Evolutionary conservation across 2,888 invertebrate genomes (phyloP).

Genomic region (Melieria crassipennis): DNA sequence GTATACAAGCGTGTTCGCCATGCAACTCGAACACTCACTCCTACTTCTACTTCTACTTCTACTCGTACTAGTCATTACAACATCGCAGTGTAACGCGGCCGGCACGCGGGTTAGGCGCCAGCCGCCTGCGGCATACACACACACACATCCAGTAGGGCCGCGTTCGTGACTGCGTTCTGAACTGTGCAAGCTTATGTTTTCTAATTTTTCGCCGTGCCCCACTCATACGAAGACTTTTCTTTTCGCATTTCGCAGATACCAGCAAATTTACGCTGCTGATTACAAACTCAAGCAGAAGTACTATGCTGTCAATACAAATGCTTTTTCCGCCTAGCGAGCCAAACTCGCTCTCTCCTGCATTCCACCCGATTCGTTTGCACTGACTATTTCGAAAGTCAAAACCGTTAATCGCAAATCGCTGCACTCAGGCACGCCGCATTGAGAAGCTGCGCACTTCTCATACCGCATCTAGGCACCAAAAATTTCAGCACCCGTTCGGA

Average conservation of each 20-base stretch:
- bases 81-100: too few species aligned
- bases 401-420: too few species aligned
- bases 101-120: too few species aligned
- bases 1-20: slow-evolving; percentile 2
- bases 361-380: too few species aligned
- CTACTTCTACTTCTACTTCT: too few species aligned
- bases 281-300: slow-evolving; percentile 59
- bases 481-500: too few species aligned
- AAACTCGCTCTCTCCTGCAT: background rate
- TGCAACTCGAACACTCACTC: too few species aligned
- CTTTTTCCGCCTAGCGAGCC: slow-evolving; percentile 44
- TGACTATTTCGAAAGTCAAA: too few species aligned
- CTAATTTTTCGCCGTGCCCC: slow-evolving; percentile 5
- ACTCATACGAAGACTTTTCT: background rate
- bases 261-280: slow-evolving; percentile 61
- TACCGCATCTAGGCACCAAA: too few species aligned
- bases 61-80: too few species aligned
- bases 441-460: too few species aligned
- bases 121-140: background rate
- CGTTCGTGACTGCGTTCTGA: background rate
- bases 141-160: background rate
- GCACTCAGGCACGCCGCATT: too few species aligned
- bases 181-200: background rate
- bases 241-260: slow-evolving; percentile 54
- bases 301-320: slow-evolving; percentile 60